These are phyloP conservation scores for Hylyphantes graminicola DNA, from an alignment of 1,140 invertebrate species.

Conservation along the genomic window DNA sequence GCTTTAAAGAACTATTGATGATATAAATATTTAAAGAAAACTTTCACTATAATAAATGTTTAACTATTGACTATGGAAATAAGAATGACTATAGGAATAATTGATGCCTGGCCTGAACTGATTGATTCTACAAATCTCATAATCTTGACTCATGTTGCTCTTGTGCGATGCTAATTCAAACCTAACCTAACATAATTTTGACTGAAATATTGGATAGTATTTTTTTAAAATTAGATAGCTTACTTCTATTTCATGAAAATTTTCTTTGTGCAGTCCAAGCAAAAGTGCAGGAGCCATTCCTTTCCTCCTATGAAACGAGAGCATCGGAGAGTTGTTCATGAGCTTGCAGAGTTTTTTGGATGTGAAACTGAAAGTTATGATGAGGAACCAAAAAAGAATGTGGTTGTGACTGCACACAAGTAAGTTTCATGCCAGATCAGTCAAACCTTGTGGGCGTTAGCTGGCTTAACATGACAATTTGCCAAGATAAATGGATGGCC, in stretches of 20 bases:
- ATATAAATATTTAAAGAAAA: too few relatives aligned
- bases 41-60: too few relatives aligned
- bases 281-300: constrained; percentile 85
- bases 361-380: constrained; percentile 93
- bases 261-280: constrained; percentile 75
- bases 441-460: too few relatives aligned
- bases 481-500: too few relatives aligned
- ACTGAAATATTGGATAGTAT: background rate
- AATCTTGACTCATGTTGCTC: too few relatives aligned
- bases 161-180: too few relatives aligned
- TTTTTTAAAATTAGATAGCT: background rate
- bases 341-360: constrained; percentile 94
- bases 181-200: background rate
- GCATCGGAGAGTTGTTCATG: constrained; percentile 90
- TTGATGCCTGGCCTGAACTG: too few relatives aligned
- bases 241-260: constrained; percentile 12
- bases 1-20: too few relatives aligned
- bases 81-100: too few relatives aligned
- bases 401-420: constrained; percentile 89
- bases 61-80: too few relatives aligned
- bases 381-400: constrained; percentile 92
- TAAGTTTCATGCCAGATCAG: constrained; percentile 60
- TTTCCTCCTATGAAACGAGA: constrained; percentile 94
- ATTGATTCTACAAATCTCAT: too few relatives aligned
- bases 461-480: too few relatives aligned